Base-by-base conservation (phyloP, 2,113 vertebrate species). In the Scalopus aquaticus region DNA sequence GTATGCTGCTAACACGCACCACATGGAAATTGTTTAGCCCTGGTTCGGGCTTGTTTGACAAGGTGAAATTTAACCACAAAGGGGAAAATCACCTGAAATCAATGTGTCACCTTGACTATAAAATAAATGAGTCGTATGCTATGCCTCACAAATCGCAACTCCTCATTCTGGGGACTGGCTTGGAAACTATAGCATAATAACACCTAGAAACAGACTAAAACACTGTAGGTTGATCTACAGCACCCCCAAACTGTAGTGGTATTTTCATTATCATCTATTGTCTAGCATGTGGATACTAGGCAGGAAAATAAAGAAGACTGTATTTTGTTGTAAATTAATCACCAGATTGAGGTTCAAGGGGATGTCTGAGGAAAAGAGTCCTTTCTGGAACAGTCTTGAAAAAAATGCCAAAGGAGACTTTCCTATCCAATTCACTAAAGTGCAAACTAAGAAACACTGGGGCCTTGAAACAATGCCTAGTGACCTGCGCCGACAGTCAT, bases 351-450 rank as follows among this genome's bases (percentile, higher is more conserved):
- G 39, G 80, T 49, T 73, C 54, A 10, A 4, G 51, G 51, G 49
- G 42, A 15, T 22, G 39, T 67, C 94, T 88, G n/a, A 56, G 93
- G 72, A 69, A 85, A 79, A 76, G 79, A 94, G 89, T 67, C 65
- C 81, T 74, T 90, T 90, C 54, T 12, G 44, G 72, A 89, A 64
- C 11, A 87, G 76, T 46, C 80, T 93, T 73, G 56, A 80, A 35
- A 84, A 35, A 74, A 58, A 70, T 32, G 44, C 32, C 2, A 73
- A 83, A 78, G 65, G 35, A 85, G 73, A 30, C 58, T 64, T 91
- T 73, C 60, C 39, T 64, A 54, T 37, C 79, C 87, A 73, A 69
- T 78, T 65, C 56, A 95, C 76, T 97, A 96, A 97, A 96, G 97
- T 97, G 96, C 96, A 94, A 91, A 97, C 77, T 69, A 92, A 90